Base-by-base conservation (phyloP, 2,113 vertebrate species). In the Oncorhynchus tshawytscha region DNA sequence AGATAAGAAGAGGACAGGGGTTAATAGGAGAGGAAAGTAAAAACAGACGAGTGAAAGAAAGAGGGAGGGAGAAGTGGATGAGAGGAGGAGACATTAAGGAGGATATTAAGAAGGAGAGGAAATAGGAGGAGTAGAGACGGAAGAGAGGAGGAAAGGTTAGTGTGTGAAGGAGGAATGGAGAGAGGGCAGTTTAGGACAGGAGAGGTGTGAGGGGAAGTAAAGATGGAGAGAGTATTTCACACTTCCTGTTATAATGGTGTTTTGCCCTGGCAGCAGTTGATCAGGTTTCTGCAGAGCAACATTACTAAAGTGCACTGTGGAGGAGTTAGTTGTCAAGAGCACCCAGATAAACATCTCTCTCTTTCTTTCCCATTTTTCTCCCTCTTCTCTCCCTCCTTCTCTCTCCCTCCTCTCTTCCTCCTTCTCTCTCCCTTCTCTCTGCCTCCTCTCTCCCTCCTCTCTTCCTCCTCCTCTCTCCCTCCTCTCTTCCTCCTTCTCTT, bases 81-180 rank as follows among this genome's bases (percentile, higher is more conserved):
- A 39, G 8, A 29, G 11, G 6, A 45, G 22, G 25, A 70, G 75
- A 71, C 34, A 22, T 68, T 62, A 0, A 31, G 31, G 45, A 31
- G 71, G 59, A 45, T 20, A 49, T n/a, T 13, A 49, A 22, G 39
- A 74, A 70, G 31, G 79, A 79, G 70, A 78, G 51, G 69, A 72
- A 79, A 65, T 67, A 71, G 48, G 39, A 45, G 39, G 39, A 11
- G 39, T 49, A 70, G 24, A 66, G 67, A 27, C 49, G 34, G 64
- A 69, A 13, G 25, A 31, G 27, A 31, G 29, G 13, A 34, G 16
- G 25, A 16, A 67, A 27, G 66, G 27, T 24, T 18, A 31, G 25
- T 29, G 27, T 18, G 66, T 27, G 34, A 45, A 45, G 18, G 34
- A 45, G 34, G 34, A 31, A 45, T 16, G 29, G 13, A 22, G 9